Conservation (phyloP, 2,888 invertebrate species). For the Sarcophaga variegata region DNA sequence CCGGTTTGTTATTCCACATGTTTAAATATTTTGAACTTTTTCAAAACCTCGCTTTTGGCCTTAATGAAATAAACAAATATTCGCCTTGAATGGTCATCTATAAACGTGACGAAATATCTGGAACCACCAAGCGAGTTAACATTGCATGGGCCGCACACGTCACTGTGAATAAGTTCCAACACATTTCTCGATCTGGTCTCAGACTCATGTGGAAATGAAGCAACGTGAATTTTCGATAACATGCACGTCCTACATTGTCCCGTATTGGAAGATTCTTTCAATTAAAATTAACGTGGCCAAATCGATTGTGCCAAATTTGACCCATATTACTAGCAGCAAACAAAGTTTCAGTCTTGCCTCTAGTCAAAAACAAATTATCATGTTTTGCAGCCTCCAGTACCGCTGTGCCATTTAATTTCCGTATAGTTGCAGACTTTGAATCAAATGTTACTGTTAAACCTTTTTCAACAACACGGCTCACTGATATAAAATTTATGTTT, state of each 20-base stretch:
- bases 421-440: slow-evolving; percentile 9
- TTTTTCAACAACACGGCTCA: slow-evolving; percentile 41
- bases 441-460: slow-evolving; percentile 27
- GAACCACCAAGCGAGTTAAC: background rate
- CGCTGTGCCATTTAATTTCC: background rate
- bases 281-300: slow-evolving; percentile 58
- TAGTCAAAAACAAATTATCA: slow-evolving; percentile 31
- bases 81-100: no score
- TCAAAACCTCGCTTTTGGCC: no score
- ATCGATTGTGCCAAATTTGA: slow-evolving; percentile 49
- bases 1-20: no score
- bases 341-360: background rate
- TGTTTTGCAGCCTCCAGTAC: slow-evolving; percentile 2
- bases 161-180: no score
- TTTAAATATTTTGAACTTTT: no score
- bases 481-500: slow-evolving; percentile 44
- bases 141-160: no score
- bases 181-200: no score
- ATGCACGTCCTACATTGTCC: slow-evolving; percentile 23
- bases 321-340: background rate
- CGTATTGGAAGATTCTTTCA: background rate
- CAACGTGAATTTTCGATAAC: slow-evolving; percentile 46
- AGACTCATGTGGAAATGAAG: slow-evolving; percentile 30
- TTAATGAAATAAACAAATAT: no score
- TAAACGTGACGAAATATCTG: no score